These are phyloP conservation scores for Eupelmus urozonus DNA, from an alignment of 2,888 invertebrate species.

Conservation along the genomic window DNA sequence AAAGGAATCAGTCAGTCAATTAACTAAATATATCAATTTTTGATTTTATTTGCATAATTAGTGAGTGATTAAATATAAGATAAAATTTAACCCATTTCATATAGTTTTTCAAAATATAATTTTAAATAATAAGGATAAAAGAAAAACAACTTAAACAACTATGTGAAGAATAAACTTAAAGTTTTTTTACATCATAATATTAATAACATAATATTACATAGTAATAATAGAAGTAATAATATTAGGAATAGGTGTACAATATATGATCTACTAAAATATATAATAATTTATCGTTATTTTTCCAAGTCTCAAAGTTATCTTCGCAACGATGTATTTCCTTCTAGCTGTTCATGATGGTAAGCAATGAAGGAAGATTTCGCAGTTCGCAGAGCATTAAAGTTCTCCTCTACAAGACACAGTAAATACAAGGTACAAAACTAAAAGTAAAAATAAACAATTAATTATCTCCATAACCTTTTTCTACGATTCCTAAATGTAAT, in stretches of 20 bases:
- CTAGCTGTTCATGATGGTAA: neutral
- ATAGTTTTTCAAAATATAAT: slow-evolving; percentile 33
- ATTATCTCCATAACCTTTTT: slow-evolving; percentile 17
- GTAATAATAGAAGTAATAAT: slow-evolving; percentile 56
- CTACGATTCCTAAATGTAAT: neutral
- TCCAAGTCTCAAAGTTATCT: slow-evolving; percentile 37
- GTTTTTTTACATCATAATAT: slow-evolving; percentile 70
- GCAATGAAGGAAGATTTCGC: slow-evolving; percentile 12
- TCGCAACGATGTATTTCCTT: slow-evolving; percentile 24
- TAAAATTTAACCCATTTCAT: slow-evolving; percentile 19
- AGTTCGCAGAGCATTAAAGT: slow-evolving; percentile 30
- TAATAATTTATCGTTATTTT: slow-evolving; percentile 61
- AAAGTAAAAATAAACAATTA: slow-evolving; percentile 12
- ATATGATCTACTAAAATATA: slow-evolving; percentile 68
- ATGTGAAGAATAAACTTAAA: slow-evolving; percentile 66
- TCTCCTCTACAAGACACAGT: neutral
- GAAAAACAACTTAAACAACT: slow-evolving; percentile 60
- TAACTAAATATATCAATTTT: slow-evolving; percentile 61
- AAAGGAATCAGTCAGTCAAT: slow-evolving; percentile 37
- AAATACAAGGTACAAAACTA: slow-evolving; percentile 12
- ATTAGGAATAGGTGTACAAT: slow-evolving; percentile 62
- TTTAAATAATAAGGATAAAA: slow-evolving; percentile 49
- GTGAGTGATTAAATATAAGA: slow-evolving; percentile 32
- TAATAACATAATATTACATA: slow-evolving; percentile 59
- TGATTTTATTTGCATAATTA: slow-evolving; percentile 61